phyloP scores from a whole-genome alignment of 2,113 vertebrate species.

The Laterallus jamaicensis region DNA sequence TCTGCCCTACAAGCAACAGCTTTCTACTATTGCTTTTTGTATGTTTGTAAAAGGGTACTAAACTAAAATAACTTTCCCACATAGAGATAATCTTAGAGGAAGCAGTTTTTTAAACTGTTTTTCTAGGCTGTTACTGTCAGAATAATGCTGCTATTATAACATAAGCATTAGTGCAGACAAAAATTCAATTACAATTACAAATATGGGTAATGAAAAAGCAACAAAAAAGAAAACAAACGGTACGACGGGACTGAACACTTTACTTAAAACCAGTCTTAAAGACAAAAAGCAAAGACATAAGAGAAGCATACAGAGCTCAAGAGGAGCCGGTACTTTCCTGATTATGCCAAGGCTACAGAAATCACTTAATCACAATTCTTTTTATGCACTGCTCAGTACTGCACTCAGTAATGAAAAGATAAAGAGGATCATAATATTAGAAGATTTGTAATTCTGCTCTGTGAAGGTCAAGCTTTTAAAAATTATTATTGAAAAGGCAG shows the following conservation, averaged over 20 bases:
- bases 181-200: background rate
- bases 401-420: background rate
- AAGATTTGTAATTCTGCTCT: background rate
- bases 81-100: background rate
- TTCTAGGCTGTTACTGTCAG: background rate
- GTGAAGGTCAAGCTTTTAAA: background rate
- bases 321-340: background rate
- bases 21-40: background rate
- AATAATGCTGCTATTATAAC: background rate
- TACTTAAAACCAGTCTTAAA: background rate
- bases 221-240: background rate
- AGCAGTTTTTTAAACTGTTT: background rate
- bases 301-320: background rate
- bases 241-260: background rate
- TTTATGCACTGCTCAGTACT: background rate
- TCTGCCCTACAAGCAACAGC: background rate
- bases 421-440: background rate
- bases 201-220: background rate
- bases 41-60: rapidly evolving
- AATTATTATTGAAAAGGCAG: background rate
- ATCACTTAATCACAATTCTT: background rate
- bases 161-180: background rate
- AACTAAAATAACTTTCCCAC: background rate
- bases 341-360: background rate
- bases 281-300: background rate